phyloP scores from a whole-genome alignment of 2,888 invertebrate genomes.

The Diarsia mendica region DNA sequence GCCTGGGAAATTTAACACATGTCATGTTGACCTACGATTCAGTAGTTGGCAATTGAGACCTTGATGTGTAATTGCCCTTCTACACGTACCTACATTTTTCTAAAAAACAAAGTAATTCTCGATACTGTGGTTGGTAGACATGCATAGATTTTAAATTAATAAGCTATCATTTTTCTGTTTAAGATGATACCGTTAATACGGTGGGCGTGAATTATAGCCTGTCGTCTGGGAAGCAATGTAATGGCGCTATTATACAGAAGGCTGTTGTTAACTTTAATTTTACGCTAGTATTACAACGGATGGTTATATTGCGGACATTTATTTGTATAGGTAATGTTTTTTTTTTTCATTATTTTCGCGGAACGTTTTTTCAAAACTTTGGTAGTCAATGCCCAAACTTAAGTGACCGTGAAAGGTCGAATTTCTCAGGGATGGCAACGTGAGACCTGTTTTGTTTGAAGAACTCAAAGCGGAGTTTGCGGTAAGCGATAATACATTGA shows the following conservation, averaged over 20 bases:
- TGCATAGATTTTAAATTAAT: slow-evolving; percentile 62
- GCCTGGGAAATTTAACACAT: slow-evolving; percentile 46
- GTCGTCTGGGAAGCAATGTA: slow-evolving; percentile 48
- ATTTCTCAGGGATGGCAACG: slow-evolving; percentile 29
- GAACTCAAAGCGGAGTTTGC: slow-evolving; percentile 38
- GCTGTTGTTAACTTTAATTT: slow-evolving; percentile 51
- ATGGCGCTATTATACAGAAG: slow-evolving; percentile 60
- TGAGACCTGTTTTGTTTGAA: slow-evolving; percentile 34
- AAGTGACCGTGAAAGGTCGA: slow-evolving; percentile 46
- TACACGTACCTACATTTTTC: not conserved
- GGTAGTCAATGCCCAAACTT: slow-evolving; percentile 18
- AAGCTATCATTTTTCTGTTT: slow-evolving; percentile 58
- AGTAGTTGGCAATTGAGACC: slow-evolving; percentile 25
- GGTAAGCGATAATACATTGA: slow-evolving; percentile 29
- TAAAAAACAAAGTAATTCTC: not conserved
- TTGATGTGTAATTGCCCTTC: slow-evolving; percentile 40
- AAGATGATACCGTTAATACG: slow-evolving; percentile 59
- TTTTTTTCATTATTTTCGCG: slow-evolving; percentile 2
- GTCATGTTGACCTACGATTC: slow-evolving; percentile 27
- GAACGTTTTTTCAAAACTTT: not conserved
- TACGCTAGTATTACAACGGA: slow-evolving; percentile 37
- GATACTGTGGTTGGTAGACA: slow-evolving; percentile 30
- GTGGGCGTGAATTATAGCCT: slow-evolving; percentile 61
- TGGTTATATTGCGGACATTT: slow-evolving; percentile 8
- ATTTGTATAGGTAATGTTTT: slow-evolving; percentile 13